These are phyloP conservation scores for Mystacides longicornis DNA, from an alignment of 2,888 invertebrate species.

Conservation along the genomic window DNA sequence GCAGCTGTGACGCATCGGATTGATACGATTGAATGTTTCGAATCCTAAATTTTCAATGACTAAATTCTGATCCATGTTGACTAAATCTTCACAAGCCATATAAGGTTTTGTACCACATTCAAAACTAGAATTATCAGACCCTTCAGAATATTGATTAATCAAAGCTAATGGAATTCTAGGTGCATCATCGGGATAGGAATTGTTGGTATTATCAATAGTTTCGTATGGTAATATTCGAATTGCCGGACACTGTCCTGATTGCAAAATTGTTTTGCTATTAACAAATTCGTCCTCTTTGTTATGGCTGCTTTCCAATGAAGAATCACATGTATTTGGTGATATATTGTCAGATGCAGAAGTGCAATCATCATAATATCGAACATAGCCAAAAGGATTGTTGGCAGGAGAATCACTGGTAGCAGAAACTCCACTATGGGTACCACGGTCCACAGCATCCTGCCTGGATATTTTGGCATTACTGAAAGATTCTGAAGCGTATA, in stretches of 20 bases:
- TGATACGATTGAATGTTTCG: constrained; percentile 35
- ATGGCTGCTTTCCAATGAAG: neutral
- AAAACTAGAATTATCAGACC: constrained; percentile 52
- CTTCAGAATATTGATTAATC: constrained; percentile 52
- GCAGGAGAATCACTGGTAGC: constrained; percentile 50
- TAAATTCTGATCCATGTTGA: constrained; percentile 55
- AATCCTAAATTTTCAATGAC: constrained; percentile 42
- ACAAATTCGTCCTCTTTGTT: constrained; percentile 24
- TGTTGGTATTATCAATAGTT: constrained; percentile 8
- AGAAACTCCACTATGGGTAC: constrained; percentile 40
- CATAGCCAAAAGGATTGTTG: constrained; percentile 58
- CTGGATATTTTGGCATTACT: constrained; percentile 42
- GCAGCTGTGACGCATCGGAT: constrained; percentile 56
- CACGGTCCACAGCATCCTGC: constrained; percentile 53
- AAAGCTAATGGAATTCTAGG: constrained; percentile 39
- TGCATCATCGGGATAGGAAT: constrained; percentile 27
- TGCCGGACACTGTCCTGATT: constrained; percentile 10
- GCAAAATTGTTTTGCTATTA: constrained; percentile 8
- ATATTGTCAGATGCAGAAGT: constrained; percentile 30
- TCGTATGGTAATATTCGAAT: constrained; percentile 19
- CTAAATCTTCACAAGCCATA: constrained; percentile 61
- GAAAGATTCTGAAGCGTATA: constrained; percentile 26
- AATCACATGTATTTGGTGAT: constrained; percentile 27
- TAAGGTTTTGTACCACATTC: constrained; percentile 47
- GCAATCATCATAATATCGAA: constrained; percentile 57